phyloP scores from a whole-genome alignment of 2,113 vertebrate species.

The Eclectus roratus region DNA sequence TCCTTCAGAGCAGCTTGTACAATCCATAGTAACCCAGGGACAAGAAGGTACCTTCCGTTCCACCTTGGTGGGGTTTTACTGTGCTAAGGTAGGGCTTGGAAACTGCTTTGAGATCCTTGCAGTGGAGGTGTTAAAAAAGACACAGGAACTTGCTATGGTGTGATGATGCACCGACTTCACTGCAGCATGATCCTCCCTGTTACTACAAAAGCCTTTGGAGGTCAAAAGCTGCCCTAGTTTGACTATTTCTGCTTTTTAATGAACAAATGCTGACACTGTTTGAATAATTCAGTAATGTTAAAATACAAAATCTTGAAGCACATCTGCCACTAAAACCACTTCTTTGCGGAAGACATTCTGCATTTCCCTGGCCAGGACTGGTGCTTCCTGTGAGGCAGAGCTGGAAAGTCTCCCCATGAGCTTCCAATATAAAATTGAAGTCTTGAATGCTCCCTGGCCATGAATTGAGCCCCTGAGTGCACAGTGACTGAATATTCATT shows the following conservation, averaged over 20 bases:
- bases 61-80: not conserved
- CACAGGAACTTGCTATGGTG: not conserved
- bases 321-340: not conserved
- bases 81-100: not conserved
- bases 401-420: not conserved
- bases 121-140: not conserved
- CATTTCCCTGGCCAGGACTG: not conserved
- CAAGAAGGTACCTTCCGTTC: not conserved
- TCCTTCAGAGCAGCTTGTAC: not conserved
- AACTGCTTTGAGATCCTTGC: not conserved
- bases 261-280: not conserved
- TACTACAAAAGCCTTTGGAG: not conserved
- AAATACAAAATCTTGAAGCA: not conserved
- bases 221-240: not conserved
- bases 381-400: not conserved
- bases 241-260: not conserved
- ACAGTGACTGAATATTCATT: constrained; percentile 46
- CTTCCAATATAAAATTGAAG: not conserved
- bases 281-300: not conserved
- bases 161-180: not conserved
- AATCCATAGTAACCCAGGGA: not conserved
- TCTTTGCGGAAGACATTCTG: not conserved
- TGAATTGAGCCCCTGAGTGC: not conserved
- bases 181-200: not conserved
- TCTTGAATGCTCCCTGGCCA: not conserved